These are phyloP conservation scores for Philotrypesis tridentata DNA, from an alignment of 1,140 invertebrate genomes.

Conservation along the genomic window DNA sequence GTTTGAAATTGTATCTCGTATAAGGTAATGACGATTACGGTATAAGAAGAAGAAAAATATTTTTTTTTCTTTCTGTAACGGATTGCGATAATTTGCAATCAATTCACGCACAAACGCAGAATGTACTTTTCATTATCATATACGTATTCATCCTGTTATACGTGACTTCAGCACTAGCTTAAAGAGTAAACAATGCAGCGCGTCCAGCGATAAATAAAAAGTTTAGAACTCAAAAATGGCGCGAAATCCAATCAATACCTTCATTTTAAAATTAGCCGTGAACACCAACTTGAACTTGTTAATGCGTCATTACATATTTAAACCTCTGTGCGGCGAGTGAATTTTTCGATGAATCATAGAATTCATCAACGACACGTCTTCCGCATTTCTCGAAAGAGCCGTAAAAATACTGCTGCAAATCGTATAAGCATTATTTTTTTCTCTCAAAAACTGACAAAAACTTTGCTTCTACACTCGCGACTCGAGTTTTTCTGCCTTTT, in stretches of 20 bases:
- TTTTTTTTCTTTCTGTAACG: not conserved
- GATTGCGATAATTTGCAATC: not conserved
- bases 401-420: not conserved
- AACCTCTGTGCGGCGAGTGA: not conserved
- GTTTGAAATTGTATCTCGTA: not conserved
- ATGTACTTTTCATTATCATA: not conserved
- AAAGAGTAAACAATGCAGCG: not conserved
- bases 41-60: no score
- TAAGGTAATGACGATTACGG: not conserved
- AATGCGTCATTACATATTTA: not conserved
- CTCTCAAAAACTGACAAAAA: not conserved
- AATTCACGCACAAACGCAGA: not conserved
- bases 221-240: no score
- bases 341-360: not conserved
- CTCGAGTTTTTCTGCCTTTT: not conserved
- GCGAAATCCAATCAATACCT: no score
- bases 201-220: no score
- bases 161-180: not conserved
- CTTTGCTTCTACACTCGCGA: not conserved
- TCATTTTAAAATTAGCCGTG: no score
- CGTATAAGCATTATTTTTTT: not conserved
- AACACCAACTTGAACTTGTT: not conserved
- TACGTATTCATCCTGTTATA: slow-evolving; percentile 9
- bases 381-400: not conserved
- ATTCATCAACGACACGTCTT: not conserved